Evolutionary conservation across 2,113 vertebrate species (phyloP).

Genomic region (Gymnocephalus cernua): DNA sequence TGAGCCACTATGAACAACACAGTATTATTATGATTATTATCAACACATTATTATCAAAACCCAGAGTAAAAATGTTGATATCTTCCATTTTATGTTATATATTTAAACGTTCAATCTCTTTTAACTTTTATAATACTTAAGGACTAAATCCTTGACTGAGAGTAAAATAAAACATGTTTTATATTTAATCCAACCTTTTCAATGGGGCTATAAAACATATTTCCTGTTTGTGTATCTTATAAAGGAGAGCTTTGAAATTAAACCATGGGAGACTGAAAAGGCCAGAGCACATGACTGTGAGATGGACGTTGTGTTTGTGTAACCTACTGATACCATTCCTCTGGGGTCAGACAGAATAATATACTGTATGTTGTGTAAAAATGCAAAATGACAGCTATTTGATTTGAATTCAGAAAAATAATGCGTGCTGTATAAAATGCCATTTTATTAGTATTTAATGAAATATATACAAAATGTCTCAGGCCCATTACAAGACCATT

Average conservation of each 20-base stretch:
- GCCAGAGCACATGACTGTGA: slow-evolving; percentile 56
- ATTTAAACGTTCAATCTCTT: neutral
- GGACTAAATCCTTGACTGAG: neutral
- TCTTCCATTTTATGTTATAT: neutral
- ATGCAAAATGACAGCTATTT: neutral
- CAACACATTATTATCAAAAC: neutral
- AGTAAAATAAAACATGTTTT: slow-evolving; percentile 8
- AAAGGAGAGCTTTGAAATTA: slow-evolving; percentile 16
- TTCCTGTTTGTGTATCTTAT: slow-evolving; percentile 7
- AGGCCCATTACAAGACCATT: neutral
- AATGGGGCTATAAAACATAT: neutral
- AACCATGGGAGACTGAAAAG: slow-evolving; percentile 35
- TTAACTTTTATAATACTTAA: neutral
- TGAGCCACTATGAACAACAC: slow-evolving; percentile 9
- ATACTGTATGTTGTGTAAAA: slow-evolving; percentile 1
- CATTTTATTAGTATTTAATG: neutral
- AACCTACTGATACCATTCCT: slow-evolving; percentile 56
- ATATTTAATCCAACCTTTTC: neutral
- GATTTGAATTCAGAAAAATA: slow-evolving; percentile 9
- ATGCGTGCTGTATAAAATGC: neutral
- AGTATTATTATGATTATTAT: neutral
- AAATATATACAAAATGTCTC: slow-evolving; percentile 21
- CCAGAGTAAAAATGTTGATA: neutral
- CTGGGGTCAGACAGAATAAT: slow-evolving; percentile 42
- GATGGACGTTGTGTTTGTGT: slow-evolving; percentile 51